Evolutionary conservation across 2,113 vertebrate genomes (phyloP).

Genomic region (Dasypus novemcinctus): DNA sequence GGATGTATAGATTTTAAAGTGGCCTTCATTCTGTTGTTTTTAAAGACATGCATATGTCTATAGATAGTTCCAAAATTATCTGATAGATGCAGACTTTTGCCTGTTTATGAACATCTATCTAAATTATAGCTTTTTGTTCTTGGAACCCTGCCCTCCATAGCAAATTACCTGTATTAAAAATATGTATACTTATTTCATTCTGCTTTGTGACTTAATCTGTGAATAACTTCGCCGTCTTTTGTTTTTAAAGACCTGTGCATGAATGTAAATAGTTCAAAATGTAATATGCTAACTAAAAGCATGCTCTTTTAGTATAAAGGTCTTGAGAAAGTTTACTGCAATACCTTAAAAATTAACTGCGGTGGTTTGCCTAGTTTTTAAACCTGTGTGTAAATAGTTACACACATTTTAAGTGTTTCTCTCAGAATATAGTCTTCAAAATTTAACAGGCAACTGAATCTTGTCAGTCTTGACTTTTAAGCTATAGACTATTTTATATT

Average conservation of each 20-base stretch:
- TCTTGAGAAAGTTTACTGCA: neutral
- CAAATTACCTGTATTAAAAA: neutral
- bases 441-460: conserved; percentile 18
- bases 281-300: neutral
- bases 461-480: conserved; percentile 21
- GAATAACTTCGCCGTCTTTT: neutral
- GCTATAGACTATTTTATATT: neutral
- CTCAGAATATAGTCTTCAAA: conserved; percentile 12
- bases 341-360: neutral
- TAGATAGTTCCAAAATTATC: conserved; percentile 16
- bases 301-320: neutral
- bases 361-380: neutral
- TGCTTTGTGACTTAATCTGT: neutral
- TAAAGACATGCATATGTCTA: neutral
- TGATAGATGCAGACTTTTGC: neutral
- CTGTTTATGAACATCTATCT: neutral
- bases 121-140: neutral
- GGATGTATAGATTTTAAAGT: neutral
- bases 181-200: neutral
- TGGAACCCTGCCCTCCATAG: neutral
- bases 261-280: neutral
- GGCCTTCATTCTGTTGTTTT: neutral
- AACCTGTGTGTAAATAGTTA: neutral
- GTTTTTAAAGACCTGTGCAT: neutral
- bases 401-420: neutral